A percentile compares a stretch with the other conserved stretches of the same genome.
phyloP scores from a whole-genome alignment of 2,797 vertebrate genomes.

The Botia almorhae region DNA sequence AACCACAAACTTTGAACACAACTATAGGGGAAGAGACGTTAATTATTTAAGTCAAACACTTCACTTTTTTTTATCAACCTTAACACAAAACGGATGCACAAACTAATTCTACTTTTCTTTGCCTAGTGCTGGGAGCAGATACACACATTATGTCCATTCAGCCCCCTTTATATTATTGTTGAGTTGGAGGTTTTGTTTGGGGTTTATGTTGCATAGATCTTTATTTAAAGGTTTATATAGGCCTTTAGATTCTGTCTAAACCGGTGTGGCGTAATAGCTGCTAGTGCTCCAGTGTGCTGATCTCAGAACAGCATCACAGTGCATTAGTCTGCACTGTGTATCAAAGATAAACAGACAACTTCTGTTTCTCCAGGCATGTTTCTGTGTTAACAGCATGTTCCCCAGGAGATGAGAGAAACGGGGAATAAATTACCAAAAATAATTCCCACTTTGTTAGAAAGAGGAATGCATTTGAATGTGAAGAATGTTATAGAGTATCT shows the following conservation, averaged over 20 bases:
- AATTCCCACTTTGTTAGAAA: slow-evolving; percentile 13
- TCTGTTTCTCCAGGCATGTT: slow-evolving; percentile 22
- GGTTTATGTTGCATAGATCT: not conserved
- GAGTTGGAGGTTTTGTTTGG: not conserved
- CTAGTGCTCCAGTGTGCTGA: not conserved
- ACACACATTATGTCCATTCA: not conserved
- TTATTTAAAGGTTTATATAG: not conserved
- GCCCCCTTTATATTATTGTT: slow-evolving; percentile 13
- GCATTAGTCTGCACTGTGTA: not conserved
- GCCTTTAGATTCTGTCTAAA: slow-evolving; percentile 1
- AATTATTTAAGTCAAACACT: slow-evolving; percentile 45
- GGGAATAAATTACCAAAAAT: slow-evolving; percentile 25
- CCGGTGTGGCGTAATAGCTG: not conserved
- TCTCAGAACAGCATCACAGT: not conserved
- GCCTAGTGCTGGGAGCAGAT: not conserved
- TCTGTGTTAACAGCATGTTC: slow-evolving; percentile 48
- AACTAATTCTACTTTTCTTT: not conserved
- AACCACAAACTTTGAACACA: slow-evolving; percentile 29
- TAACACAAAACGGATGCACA: slow-evolving; percentile 26
- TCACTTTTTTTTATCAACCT: slow-evolving; percentile 25
- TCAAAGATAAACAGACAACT: not conserved
- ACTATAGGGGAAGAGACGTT: slow-evolving; percentile 48
- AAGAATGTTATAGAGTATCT: slow-evolving; percentile 12
- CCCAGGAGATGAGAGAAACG: not conserved
- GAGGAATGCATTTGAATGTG: slow-evolving; percentile 12